These are phyloP conservation scores for Volucella zonaria DNA, from an alignment of 2,888 invertebrate genomes.

Conservation along the genomic window DNA sequence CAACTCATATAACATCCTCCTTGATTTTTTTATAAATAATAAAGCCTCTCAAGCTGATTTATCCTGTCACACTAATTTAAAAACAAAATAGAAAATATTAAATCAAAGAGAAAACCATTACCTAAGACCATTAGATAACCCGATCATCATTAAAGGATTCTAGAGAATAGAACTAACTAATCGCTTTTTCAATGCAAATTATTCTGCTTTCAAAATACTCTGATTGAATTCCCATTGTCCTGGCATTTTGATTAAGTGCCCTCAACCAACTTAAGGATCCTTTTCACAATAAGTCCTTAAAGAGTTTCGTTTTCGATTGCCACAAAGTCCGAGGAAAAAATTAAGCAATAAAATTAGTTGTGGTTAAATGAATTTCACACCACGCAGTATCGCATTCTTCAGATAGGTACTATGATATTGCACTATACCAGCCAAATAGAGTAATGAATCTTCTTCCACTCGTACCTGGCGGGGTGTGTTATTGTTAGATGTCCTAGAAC, in stretches of 20 bases:
- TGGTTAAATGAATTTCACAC: slow-evolving; percentile 81
- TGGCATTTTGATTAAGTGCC: slow-evolving; percentile 44
- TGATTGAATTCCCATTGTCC: slow-evolving; percentile 54
- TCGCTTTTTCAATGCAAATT: slow-evolving; percentile 65
- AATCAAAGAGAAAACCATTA: not conserved
- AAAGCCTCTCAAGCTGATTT: no score
- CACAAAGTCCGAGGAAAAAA: slow-evolving; percentile 77
- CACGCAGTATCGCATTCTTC: slow-evolving; percentile 53
- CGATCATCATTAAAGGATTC: slow-evolving; percentile 23
- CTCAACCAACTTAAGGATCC: not conserved
- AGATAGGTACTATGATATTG: slow-evolving; percentile 39
- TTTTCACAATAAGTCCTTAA: slow-evolving; percentile 54
- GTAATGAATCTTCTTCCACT: slow-evolving; percentile 78
- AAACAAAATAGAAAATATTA: no score
- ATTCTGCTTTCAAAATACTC: slow-evolving; percentile 58
- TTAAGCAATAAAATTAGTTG: slow-evolving; percentile 83
- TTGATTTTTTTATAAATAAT: no score
- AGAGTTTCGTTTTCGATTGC: slow-evolving; percentile 24
- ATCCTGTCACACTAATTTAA: no score
- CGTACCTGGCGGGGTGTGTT: slow-evolving; percentile 68
- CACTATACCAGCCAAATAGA: slow-evolving; percentile 75
- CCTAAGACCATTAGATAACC: not conserved
- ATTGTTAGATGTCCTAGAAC: slow-evolving; percentile 69
- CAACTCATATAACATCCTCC: no score
- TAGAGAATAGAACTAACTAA: slow-evolving; percentile 28